Conservation (phyloP, 2,888 invertebrate genomes). For the Arge pagana region DNA sequence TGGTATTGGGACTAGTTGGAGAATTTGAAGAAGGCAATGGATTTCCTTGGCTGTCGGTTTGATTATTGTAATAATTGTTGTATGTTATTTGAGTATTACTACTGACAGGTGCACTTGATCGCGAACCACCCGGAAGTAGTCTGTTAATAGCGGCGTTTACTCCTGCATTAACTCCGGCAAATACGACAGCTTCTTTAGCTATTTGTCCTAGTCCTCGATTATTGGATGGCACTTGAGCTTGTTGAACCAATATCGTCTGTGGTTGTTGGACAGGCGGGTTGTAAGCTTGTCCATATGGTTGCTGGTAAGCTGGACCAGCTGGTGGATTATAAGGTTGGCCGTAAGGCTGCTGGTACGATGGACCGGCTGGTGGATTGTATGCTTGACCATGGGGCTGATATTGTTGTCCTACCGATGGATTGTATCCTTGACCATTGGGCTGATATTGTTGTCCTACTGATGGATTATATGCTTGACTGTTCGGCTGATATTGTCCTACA, state of each 20-base stretch:
- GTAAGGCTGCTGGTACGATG: slow-evolving; percentile 26
- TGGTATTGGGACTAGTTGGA: slow-evolving; percentile 8
- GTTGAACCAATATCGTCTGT: slow-evolving; percentile 42
- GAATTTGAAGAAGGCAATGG: slow-evolving; percentile 20
- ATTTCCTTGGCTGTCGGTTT: slow-evolving; percentile 31
- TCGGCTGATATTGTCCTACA: slow-evolving; percentile 21
- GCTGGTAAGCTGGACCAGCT: slow-evolving; percentile 25
- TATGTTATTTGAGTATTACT: slow-evolving; percentile 51
- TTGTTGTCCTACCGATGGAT: slow-evolving; percentile 7
- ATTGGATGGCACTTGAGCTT: slow-evolving; percentile 33
- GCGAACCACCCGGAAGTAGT: slow-evolving; percentile 43
- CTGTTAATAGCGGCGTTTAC: slow-evolving; percentile 54
- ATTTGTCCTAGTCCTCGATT: slow-evolving; percentile 52
- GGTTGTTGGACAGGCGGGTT: slow-evolving; percentile 39
- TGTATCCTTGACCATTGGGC: slow-evolving; percentile 26
- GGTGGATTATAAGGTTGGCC: slow-evolving; percentile 36
- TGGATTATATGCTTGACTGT: slow-evolving; percentile 24
- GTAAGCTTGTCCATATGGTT: slow-evolving; percentile 29
- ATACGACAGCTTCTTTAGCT: slow-evolving; percentile 55
- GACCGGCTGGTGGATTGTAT: slow-evolving; percentile 21
- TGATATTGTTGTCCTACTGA: slow-evolving; percentile 3
- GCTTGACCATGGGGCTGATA: slow-evolving; percentile 30
- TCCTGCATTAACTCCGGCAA: slow-evolving; percentile 52
- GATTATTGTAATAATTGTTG: slow-evolving; percentile 54
- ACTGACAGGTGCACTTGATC: slow-evolving; percentile 18